Percentiles rank a stretch among this genome's conserved stretches.
Evolutionary conservation across 2,797 vertebrate genomes (phyloP).

Genomic region (Chanos chanos): DNA sequence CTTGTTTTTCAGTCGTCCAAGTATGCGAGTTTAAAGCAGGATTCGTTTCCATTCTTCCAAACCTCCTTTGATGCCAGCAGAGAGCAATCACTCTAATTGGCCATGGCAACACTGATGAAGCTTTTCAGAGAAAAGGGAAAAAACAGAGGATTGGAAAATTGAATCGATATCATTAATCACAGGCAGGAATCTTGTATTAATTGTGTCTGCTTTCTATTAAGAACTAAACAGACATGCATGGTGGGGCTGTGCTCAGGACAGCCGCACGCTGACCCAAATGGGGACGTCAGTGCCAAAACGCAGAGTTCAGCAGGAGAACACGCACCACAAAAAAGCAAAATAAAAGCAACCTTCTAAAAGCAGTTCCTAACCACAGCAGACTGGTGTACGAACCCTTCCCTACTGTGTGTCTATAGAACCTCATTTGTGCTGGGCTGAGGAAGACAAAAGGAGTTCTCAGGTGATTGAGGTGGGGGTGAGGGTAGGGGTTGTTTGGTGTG

Average conservation of each 20-base stretch:
- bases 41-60: conserved; percentile 53
- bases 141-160: conserved; percentile 71
- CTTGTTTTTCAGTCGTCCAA: conserved; percentile 60
- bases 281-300: conserved; percentile 53
- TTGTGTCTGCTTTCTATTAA: conserved; percentile 75
- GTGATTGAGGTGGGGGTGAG: conserved; percentile 5
- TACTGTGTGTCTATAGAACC: too few relatives aligned
- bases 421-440: conserved; percentile 15
- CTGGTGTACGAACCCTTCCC: too few relatives aligned
- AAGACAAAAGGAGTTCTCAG: conserved; percentile 7
- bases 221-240: conserved; percentile 50
- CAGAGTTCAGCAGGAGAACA: conserved; percentile 42
- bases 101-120: conserved; percentile 76
- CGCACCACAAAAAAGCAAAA: background rate
- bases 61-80: conserved; percentile 70
- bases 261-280: conserved; percentile 50
- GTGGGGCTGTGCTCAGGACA: conserved; percentile 49
- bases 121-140: conserved; percentile 64
- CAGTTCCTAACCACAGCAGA: too few relatives aligned
- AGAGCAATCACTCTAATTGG: conserved; percentile 77
- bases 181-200: conserved; percentile 70
- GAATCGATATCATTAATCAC: conserved; percentile 81
- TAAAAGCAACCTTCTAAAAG: too few relatives aligned
- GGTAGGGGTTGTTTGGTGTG: background rate
- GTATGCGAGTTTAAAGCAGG: conserved; percentile 39